phyloP scores from a whole-genome alignment of 1,140 invertebrate species.

The Zaprionus africanus region DNA sequence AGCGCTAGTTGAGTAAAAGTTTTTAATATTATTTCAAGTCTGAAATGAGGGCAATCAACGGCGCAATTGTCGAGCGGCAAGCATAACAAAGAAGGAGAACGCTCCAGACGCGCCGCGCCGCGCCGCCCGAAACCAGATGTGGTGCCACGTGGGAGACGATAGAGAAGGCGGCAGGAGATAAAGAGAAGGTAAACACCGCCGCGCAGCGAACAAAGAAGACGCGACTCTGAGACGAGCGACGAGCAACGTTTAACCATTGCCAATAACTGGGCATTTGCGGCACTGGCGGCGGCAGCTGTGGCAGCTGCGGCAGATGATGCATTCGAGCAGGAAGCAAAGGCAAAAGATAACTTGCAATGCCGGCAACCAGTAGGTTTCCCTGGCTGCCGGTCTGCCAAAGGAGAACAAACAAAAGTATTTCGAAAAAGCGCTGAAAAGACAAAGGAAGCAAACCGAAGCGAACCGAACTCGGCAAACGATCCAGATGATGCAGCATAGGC shows the following conservation, averaged over 20 bases:
- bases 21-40: slow-evolving; percentile 83
- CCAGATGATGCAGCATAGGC: slow-evolving; percentile 52
- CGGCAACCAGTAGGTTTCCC: slow-evolving; percentile 11
- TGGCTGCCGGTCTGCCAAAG: slow-evolving; percentile 30
- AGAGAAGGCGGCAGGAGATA: background rate
- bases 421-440: slow-evolving; percentile 46
- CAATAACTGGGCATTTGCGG: slow-evolving; percentile 53
- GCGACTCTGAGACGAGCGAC: slow-evolving; percentile 21
- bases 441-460: slow-evolving; percentile 34
- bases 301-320: slow-evolving; percentile 34
- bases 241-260: slow-evolving; percentile 53
- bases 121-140: slow-evolving; percentile 32
- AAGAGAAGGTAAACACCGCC: slow-evolving; percentile 30
- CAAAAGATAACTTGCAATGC: slow-evolving; percentile 35
- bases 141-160: slow-evolving; percentile 21
- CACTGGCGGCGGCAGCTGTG: background rate
- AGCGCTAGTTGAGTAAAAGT: slow-evolving; percentile 67
- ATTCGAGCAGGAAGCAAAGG: slow-evolving; percentile 39
- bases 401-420: slow-evolving; percentile 70
- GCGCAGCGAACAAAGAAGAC: slow-evolving; percentile 31
- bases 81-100: slow-evolving; percentile 72
- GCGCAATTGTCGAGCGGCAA: slow-evolving; percentile 80
- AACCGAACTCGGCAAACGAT: slow-evolving; percentile 21
- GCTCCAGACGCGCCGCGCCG: slow-evolving; percentile 47
- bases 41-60: slow-evolving; percentile 82